Base-by-base conservation (phyloP, 2,888 invertebrate genomes). In the Drosophila robusta region DNA sequence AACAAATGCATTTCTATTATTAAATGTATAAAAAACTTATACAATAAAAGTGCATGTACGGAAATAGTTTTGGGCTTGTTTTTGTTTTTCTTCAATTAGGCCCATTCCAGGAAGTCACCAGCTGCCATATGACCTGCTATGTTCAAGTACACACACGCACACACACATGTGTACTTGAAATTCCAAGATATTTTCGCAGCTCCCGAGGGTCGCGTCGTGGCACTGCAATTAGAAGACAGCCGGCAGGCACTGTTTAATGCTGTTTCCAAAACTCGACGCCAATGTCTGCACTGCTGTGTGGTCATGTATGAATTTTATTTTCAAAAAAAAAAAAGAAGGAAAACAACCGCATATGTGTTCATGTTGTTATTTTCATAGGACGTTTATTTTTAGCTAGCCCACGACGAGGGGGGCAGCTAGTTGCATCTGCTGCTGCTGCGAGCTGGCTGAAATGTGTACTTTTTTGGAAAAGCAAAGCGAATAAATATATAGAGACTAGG, bases 141-240 rank as follows among this genome's bases (percentile, higher is more conserved):
- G 63, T 65, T 86, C 84, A 83, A 86, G 84, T 80, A 70, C 77
- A 60, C 54, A 56, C 55, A 18, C 62, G 50, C 64, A 51, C 65
- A 64, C 69, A 56, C 70, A 46, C 47, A 47, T 36, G 49, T 72
- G 87, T 84, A 87, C 83, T 87, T 83, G 85, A 83, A 83, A 85
- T 87, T 83, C 87, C 83, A 77, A 83, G 87, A 84, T 84, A 84
- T 87, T 87, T 83, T 87, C 47, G 87, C 80, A 86, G 87, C 66
- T 68, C 57, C 73, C 85, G 82, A 87, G 87, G 78, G 85, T 87
- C 83, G 85, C 41, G 61, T 51, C 41, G 58, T 69, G 76, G 80
- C 76, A 75, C 71, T 87, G 83, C 87, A 83, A 83, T 83, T 83
- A 87, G 62, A 80, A 80, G 72, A 72, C 84, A 72, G 71, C 77